Evolutionary conservation across 1,140 invertebrate genomes (phyloP), one percentile per base, ranked within the genome.

Genomic region (Zophobas atratus): DNA sequence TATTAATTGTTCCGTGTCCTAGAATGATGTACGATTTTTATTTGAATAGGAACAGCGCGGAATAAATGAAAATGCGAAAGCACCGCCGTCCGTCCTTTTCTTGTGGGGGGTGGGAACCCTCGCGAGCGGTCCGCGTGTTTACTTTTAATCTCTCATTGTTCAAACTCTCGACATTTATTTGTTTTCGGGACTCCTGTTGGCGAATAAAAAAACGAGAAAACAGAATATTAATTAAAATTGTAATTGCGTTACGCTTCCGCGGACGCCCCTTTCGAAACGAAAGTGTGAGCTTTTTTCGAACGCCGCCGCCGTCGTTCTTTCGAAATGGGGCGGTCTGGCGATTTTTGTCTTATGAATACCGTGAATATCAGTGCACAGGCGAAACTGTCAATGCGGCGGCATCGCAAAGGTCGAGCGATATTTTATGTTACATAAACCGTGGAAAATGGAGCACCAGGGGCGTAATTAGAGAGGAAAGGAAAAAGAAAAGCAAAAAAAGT

Each of bases 91-190:
- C 56, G 43, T 75, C 67, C 56, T 70, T 67, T 70, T 67, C 78
- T 70, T 72, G 48, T n/a, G 38, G 53, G 55, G 46, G 76, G 38
- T 20, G 70, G 56, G n/a, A 35, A 49, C 46, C 36, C 67, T 74
- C 57, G 57, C 49, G 55, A 72, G 46, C 41, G 38, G 70, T 78
- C 67, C 60, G 70, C 75, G 63, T 84, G 82, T 84, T 84, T 84
- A 84, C 83, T 81, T 84, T 84, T 83, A 84, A 84, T 84, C 81
- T 83, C 80, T 81, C 83, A 84, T 84, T 83, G 81, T 84, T 82
- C 83, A 81, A 82, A 82, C 82, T 81, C 81, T 75, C 71, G 81
- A 77, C 80, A 75, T 80, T 80, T 82, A 81, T 81, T 82, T 80
- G 80, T 80, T 82, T 82, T 82, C 70, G 77, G 60, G 60, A 43